These are phyloP conservation scores for Choristoneura rosaceana DNA, from an alignment of 2,888 invertebrate species.

Conservation along the genomic window DNA sequence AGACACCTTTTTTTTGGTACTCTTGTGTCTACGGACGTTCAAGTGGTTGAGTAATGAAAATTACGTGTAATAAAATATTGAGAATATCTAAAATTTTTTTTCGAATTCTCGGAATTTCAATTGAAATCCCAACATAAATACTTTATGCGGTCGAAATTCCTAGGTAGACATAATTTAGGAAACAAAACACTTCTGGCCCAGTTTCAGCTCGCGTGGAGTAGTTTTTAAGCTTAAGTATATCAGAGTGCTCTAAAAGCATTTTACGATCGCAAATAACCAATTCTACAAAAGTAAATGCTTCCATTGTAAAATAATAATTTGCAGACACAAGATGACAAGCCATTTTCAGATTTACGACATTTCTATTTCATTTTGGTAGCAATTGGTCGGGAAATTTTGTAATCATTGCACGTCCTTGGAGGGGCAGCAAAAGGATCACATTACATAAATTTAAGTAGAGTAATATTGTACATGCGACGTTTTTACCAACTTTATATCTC, in stretches of 20 bases:
- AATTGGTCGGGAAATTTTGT: not conserved
- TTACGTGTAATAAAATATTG: no score
- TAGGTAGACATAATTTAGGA: not conserved
- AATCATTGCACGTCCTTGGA: not conserved
- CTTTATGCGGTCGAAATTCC: no score
- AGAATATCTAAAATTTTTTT: no score
- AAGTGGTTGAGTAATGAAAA: no score
- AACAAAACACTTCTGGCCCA: not conserved
- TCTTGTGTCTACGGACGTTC: no score
- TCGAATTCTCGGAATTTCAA: no score
- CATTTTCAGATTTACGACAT: not conserved
- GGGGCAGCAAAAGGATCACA: not conserved
- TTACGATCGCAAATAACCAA: not conserved
- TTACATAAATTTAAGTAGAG: not conserved
- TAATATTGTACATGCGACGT: no score
- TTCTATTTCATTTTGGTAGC: not conserved
- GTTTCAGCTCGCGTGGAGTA: not conserved
- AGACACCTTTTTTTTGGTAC: no score
- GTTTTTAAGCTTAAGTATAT: not conserved
- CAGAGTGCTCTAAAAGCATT: constrained; percentile 8
- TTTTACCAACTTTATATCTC: no score
- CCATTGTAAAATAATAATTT: not conserved
- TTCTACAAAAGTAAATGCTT: not conserved
- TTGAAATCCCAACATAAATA: no score
- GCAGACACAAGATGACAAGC: not conserved